Conservation (phyloP, 2,113 vertebrate species). For the Bostrychus sinensis region DNA sequence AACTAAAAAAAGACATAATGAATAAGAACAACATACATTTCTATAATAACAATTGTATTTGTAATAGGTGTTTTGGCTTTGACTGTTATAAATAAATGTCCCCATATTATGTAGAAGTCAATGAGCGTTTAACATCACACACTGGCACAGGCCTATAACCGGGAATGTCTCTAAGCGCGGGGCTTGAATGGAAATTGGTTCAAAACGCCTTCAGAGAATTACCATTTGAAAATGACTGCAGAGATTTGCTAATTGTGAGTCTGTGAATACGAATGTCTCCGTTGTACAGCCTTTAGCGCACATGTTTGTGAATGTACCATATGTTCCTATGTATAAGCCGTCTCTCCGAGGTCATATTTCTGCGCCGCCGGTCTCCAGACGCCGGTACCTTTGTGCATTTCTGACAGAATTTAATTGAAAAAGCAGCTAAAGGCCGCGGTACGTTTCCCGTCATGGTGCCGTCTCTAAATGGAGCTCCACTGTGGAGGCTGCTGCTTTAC, state of each 20-base stretch:
- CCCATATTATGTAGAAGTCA: neutral
- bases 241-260: constrained; percentile 68
- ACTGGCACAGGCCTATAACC: constrained; percentile 10
- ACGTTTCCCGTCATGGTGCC: constrained; percentile 40
- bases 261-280: neutral
- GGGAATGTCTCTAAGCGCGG: constrained; percentile 11
- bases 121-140: constrained; percentile 48
- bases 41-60: no score
- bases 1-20: no score
- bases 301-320: neutral
- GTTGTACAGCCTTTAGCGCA: neutral
- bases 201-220: constrained; percentile 68
- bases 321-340: neutral
- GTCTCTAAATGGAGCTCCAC: constrained; percentile 57
- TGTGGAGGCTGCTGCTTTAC: constrained; percentile 28
- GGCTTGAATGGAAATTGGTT: constrained; percentile 53
- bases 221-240: constrained; percentile 58
- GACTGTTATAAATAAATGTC: no score
- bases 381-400: constrained; percentile 15
- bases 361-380: constrained; percentile 35
- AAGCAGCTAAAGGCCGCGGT: constrained; percentile 52
- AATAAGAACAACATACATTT: no score
- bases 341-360: constrained; percentile 36
- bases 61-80: no score
- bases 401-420: constrained; percentile 63